Evolutionary conservation across 2,888 invertebrate genomes (phyloP), one percentile per base, ranked within the genome.

Genomic region (Cataglyphis albicans): DNA sequence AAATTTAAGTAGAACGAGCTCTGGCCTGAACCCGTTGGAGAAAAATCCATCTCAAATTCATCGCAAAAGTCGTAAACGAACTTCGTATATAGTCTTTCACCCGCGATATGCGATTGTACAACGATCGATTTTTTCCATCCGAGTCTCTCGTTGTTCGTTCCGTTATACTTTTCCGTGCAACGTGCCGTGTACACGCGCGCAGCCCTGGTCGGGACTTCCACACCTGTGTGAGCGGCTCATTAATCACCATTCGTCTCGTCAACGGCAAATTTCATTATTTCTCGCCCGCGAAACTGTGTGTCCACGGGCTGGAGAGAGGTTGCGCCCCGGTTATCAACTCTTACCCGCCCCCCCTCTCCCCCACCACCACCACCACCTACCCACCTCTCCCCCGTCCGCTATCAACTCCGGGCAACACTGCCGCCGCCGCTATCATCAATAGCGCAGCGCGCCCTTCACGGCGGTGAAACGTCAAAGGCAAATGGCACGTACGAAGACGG

Each of bases 401-500:
- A 81, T 75, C 75, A 80, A 70, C 63, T 73, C 63, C 44, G 76
- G n/a, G n/a, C 48, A 52, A 64, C 63, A 38, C 73, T 76, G 81
- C 68, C 74, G 55, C 29, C 59, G 25, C 25, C 25, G 32, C 55
- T 81, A 68, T 76, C 81, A 52, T 81, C 63, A 74, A 81, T 81
- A 63, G 75, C 52, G 12, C 52, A 57, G 63, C 72, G 85, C 80
- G 41, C 41, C 87, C 84, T 83, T 80, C 76, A 68, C 68, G 72
- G 59, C 48, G 78, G 78, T 70, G 48, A 70, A 80, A 80, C 80
- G 82, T 87, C 88, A 88, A 89, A 90, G 89, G 84, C 88, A 86
- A 89, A 86, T 86, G 84, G 87, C 86, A 83, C 88, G 86, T 89
- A 90, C 90, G 90, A 91, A 91, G 91, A 91, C 87, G 84, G 90